Evolutionary conservation across 1,140 invertebrate genomes (phyloP), one percentile per base, ranked within the genome.

Genomic region (Bombus vancouverensis): DNA sequence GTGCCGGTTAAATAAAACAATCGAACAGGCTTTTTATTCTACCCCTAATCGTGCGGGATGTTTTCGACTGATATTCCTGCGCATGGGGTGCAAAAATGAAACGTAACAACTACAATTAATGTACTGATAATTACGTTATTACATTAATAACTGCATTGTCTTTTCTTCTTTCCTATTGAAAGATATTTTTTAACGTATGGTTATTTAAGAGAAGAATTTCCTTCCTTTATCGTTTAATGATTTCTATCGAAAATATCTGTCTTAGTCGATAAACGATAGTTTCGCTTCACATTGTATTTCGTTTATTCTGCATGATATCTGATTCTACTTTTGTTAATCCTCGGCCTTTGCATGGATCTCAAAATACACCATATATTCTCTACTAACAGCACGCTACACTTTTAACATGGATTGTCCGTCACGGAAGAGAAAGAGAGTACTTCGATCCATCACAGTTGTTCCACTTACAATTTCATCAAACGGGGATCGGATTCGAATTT

Each of bases 1-100:
- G 47, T 32, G 32, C 25, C 10, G 22, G 76, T 89, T 76, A 89
- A 89, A 87, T 89, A 89, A 89, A 89, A 82, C 84, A 87, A 89
- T 89, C 87, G 34, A 42, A 18, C 44, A 18, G 10, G 57, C 42
- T 87, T 89, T 84, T 84, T 89, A 71, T 81, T 77, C 28, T 10
- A 2, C 15, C 13, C 57, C 37, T 70, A 66, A 44, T 72, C 44
- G 39, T 28, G n/a, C n/a, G 44, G 44, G 22, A 6, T 3, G n/a
- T 73, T 59, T 18, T 53, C 59, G 57, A 86, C 47, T 68, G 68
- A 73, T 86, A 86, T 89, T 74, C 39, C 74, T 73, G 9, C 37
- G 15, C 34, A 8, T 39, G 10, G 10, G 4, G 0, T 22, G 62
- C 5, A 37, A 34, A 71, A 47, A 59, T 59, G n/a, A 83, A 78